A percentile compares a stretch with the other conserved stretches of the same genome.
Conservation (phyloP, 2,797 vertebrate genomes). For the Schizothorax lantsangensis region DNA sequence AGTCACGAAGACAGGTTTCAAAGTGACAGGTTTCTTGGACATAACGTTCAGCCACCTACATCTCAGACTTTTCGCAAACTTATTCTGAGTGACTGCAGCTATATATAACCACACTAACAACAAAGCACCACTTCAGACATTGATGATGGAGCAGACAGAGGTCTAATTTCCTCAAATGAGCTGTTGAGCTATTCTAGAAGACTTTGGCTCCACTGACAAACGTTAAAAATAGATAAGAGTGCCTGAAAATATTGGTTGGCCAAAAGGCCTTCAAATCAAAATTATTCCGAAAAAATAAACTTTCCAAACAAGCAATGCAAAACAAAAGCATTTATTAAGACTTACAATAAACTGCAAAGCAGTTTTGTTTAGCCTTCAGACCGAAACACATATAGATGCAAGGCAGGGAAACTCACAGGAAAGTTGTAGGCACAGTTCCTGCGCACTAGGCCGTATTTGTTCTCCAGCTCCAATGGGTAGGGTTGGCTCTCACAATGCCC, state of each 20-base stretch:
- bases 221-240: slow-evolving; percentile 20
- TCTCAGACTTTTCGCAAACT: slow-evolving; percentile 30
- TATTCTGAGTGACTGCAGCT: slow-evolving; percentile 41
- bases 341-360: not conserved
- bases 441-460: slow-evolving; percentile 86
- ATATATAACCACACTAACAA: slow-evolving; percentile 54
- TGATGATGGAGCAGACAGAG: slow-evolving; percentile 44
- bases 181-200: slow-evolving; percentile 30
- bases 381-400: not conserved
- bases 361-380: not conserved
- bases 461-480: slow-evolving; percentile 85
- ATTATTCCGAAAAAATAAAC: not conserved
- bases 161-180: slow-evolving; percentile 46
- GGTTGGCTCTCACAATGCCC: slow-evolving; percentile 85
- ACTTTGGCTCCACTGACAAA: slow-evolving; percentile 13
- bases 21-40: slow-evolving; percentile 17
- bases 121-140: slow-evolving; percentile 21
- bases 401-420: slow-evolving; percentile 79
- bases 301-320: not conserved
- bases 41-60: slow-evolving; percentile 26
- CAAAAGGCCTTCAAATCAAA: slow-evolving; percentile 19
- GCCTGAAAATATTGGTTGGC: not conserved
- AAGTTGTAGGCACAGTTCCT: slow-evolving; percentile 97
- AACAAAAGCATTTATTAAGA: not conserved
- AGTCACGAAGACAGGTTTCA: not conserved